These are phyloP conservation scores for Galagoides demidoff DNA, from an alignment of 2,797 vertebrate species.

Conservation along the genomic window DNA sequence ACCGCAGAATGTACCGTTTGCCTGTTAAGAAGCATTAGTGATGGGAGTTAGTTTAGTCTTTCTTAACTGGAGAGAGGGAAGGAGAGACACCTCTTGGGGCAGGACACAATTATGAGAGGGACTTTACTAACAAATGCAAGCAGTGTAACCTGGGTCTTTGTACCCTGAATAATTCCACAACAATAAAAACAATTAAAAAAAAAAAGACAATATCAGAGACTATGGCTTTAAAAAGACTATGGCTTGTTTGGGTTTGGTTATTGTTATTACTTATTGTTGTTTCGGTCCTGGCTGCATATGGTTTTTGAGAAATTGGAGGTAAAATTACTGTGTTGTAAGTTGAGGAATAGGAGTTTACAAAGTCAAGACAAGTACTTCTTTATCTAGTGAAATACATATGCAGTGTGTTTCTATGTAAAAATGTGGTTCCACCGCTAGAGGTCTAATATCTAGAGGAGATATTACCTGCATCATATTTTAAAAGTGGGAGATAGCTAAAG, in stretches of 20 bases:
- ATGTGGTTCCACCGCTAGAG: neutral
- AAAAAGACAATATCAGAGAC: neutral
- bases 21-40: neutral
- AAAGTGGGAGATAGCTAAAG: neutral
- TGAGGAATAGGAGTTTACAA: conserved; percentile 1
- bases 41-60: neutral
- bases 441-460: neutral
- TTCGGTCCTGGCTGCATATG: neutral
- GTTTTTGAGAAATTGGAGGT: neutral
- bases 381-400: neutral
- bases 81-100: too few relatives aligned
- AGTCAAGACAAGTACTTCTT: neutral
- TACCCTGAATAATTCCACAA: too few relatives aligned
- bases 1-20: neutral
- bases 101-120: too few relatives aligned
- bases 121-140: too few relatives aligned
- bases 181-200: too few relatives aligned
- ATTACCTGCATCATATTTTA: neutral
- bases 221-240: neutral
- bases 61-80: neutral
- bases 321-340: neutral
- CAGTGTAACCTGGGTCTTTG: too few relatives aligned
- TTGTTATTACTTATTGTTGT: neutral
- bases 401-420: neutral
- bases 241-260: neutral